Evolutionary conservation across 2,113 vertebrate species (phyloP).

Genomic region (Dasyornis broadbenti): DNA sequence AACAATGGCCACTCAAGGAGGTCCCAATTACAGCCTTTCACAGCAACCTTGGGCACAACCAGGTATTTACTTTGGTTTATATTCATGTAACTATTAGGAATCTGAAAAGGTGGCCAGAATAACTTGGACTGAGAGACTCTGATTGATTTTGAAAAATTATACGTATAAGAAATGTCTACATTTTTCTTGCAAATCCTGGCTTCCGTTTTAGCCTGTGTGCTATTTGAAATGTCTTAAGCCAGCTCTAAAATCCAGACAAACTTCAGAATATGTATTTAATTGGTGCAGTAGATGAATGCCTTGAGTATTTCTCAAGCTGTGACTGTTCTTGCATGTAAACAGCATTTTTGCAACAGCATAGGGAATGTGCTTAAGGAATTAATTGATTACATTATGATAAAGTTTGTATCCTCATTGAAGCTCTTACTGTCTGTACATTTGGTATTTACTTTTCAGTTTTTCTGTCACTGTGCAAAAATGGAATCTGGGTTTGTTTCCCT

Average conservation of each 20-base stretch:
- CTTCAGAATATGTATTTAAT: not conserved
- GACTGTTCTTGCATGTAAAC: not conserved
- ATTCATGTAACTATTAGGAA: not conserved
- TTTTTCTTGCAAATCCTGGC: not conserved
- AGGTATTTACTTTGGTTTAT: constrained; percentile 69
- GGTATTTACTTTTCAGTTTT: not conserved
- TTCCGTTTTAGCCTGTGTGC: not conserved
- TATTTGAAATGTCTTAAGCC: not conserved
- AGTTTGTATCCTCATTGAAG: not conserved
- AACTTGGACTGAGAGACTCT: not conserved
- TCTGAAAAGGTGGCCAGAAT: not conserved
- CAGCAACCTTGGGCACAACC: constrained; percentile 97
- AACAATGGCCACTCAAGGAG: constrained; percentile 90
- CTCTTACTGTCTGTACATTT: not conserved
- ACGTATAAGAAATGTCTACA: not conserved
- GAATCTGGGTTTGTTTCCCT: not conserved
- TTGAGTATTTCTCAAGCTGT: not conserved
- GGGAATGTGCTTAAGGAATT: not conserved
- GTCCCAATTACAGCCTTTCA: constrained; percentile 89
- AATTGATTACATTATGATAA: not conserved
- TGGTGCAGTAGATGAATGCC: not conserved
- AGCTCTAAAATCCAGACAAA: not conserved
- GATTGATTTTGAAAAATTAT: not conserved
- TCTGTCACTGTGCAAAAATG: not conserved
- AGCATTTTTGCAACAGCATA: not conserved